A percentile compares a stretch with the other conserved stretches of the same genome.
Conservation (phyloP, 2,113 vertebrate species). For the Ophthalmolycus amberensis region DNA sequence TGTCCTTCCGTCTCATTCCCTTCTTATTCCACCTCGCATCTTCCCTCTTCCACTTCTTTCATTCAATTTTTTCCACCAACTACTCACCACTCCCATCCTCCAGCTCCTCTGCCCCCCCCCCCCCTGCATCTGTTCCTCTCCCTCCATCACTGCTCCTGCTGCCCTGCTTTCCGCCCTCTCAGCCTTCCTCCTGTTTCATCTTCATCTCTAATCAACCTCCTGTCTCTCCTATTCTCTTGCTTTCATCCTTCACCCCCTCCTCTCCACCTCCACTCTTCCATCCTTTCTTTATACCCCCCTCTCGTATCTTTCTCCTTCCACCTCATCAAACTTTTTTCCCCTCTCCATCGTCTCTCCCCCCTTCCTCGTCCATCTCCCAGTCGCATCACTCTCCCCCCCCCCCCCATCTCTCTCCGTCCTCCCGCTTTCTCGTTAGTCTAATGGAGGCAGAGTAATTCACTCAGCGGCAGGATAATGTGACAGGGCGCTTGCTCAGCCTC, state of each 20-base stretch:
- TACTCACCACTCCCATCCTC: neutral
- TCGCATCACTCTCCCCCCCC: neutral
- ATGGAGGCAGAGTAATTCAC: constrained; percentile 84
- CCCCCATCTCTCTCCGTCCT: constrained; percentile 3
- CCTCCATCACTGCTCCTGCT: neutral
- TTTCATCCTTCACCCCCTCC: constrained; percentile 34
- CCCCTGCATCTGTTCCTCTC: constrained; percentile 10
- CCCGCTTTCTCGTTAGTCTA: constrained; percentile 79
- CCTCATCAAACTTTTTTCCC: constrained; percentile 26
- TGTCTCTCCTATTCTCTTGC: neutral
- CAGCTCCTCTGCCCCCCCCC: neutral
- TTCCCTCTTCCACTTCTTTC: neutral
- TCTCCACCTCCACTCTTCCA: neutral
- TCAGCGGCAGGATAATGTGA: constrained; percentile 79
- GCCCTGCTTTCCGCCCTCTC: constrained; percentile 3
- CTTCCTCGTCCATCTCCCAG: constrained; percentile 15
- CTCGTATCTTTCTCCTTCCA: constrained; percentile 26
- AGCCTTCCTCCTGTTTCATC: constrained; percentile 38
- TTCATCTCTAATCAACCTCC: constrained; percentile 32
- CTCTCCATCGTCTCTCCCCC: constrained; percentile 4
- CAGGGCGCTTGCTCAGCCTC: constrained; percentile 83
- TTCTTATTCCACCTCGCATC: neutral
- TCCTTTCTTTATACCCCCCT: neutral
- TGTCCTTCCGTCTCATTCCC: neutral
- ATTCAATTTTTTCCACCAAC: neutral